Evolutionary conservation across 2,797 vertebrate genomes (phyloP).

Genomic region (Poeciliopsis infans): DNA sequence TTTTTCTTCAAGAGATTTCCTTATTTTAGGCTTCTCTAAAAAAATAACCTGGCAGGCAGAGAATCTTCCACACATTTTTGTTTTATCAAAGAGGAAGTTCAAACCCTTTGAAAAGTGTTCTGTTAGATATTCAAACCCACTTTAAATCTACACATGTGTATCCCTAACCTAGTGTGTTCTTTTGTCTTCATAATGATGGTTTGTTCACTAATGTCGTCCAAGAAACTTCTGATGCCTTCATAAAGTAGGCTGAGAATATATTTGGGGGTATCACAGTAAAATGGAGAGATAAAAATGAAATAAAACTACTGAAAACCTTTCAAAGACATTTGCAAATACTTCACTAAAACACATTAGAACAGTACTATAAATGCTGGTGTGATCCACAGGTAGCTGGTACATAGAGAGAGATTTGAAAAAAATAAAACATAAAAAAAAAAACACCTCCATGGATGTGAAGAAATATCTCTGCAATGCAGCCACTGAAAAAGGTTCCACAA

Average conservation of each 20-base stretch:
- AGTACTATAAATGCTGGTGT: slow-evolving; percentile 14
- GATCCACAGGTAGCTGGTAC: slow-evolving; percentile 38
- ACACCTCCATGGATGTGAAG: slow-evolving; percentile 24
- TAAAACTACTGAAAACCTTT: not conserved
- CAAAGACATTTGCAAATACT: not conserved
- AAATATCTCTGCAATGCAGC: slow-evolving; percentile 31
- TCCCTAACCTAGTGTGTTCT: not conserved
- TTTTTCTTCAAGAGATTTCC: not conserved
- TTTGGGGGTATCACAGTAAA: not conserved
- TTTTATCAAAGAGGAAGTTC: not conserved
- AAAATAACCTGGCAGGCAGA: not conserved
- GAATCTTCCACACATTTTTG: not conserved
- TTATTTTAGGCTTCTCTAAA: not conserved
- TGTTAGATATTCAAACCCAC: not conserved
- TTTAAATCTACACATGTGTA: not conserved
- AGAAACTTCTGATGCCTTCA: not conserved
- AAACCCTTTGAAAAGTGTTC: not conserved
- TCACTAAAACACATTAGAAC: not conserved
- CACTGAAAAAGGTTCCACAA: slow-evolving; percentile 44
- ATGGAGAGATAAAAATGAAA: not conserved
- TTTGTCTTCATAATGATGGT: not conserved
- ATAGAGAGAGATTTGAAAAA: slow-evolving; percentile 17
- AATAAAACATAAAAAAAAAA: slow-evolving; percentile 25
- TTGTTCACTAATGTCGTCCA: not conserved
- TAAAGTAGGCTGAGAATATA: not conserved